These are phyloP conservation scores for Deilephila porcellus DNA, from an alignment of 2,888 invertebrate genomes.

Conservation along the genomic window DNA sequence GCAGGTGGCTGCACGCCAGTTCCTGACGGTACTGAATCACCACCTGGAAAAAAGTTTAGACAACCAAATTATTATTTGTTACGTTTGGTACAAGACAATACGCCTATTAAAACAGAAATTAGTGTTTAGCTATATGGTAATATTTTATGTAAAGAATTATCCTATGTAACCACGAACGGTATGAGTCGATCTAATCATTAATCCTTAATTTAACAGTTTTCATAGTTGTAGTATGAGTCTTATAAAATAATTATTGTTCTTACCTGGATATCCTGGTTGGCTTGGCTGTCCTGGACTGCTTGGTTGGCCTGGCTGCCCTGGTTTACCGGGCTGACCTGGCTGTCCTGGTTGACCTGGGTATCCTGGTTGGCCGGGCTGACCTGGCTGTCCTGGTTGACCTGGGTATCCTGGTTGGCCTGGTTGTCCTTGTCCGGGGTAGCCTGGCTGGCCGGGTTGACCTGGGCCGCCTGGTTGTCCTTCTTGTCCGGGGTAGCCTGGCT, in stretches of 20 bases:
- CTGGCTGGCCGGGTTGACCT: conserved; percentile 47
- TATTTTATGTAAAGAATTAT: too few relatives aligned
- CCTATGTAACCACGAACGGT: too few relatives aligned
- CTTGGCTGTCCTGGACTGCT: conserved; percentile 49
- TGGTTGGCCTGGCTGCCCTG: conserved; percentile 54
- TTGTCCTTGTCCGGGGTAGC: conserved; percentile 49
- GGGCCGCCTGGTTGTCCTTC: conserved; percentile 80
- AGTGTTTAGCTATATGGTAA: too few relatives aligned
- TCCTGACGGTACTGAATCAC: conserved; percentile 71
- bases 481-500: conserved; percentile 45
- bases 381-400: conserved; percentile 35
- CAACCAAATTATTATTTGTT: conserved; percentile 41
- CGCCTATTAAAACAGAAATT: too few relatives aligned
- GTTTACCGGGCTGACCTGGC: conserved; percentile 44
- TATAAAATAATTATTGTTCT: background rate
- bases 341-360: conserved; percentile 42
- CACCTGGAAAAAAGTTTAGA: conserved; percentile 51
- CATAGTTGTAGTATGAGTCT: background rate
- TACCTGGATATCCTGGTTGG: conserved; percentile 33
- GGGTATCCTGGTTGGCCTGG: conserved; percentile 46
- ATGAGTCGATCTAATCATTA: too few relatives aligned
- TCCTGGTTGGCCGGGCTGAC: conserved; percentile 36
- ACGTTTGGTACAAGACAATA: conserved; percentile 23
- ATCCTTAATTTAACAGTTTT: conserved; percentile 12
- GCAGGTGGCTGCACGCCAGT: conserved; percentile 81